Percentiles rank a stretch among this genome's conserved stretches.
phyloP scores from a whole-genome alignment of 2,888 invertebrate genomes.

The Caenorhabditis angaria region DNA sequence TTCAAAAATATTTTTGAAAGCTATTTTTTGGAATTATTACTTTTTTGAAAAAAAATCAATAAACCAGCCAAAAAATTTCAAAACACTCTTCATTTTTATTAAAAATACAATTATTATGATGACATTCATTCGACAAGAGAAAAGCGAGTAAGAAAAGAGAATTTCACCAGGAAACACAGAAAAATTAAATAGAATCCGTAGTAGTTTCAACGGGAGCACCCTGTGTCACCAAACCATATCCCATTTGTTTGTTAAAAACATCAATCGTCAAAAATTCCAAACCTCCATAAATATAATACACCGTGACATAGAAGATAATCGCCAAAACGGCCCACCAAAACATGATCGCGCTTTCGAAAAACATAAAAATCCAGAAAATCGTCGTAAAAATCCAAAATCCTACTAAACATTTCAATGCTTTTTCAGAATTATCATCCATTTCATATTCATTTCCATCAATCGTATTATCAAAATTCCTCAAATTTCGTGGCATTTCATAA shows the following conservation, averaged over 20 bases:
- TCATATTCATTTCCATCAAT: slow-evolving; percentile 37
- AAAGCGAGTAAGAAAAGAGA: no score
- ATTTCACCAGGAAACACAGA: no score
- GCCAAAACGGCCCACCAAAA: slow-evolving; percentile 46
- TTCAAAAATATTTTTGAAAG: no score
- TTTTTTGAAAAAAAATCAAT: no score
- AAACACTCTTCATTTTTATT: no score
- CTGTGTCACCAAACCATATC: slow-evolving; percentile 21
- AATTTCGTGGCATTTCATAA: slow-evolving; percentile 40
- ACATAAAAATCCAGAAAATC: slow-evolving; percentile 60
- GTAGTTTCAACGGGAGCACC: neutral
- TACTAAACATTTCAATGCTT: slow-evolving; percentile 51
- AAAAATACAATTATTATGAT: no score
- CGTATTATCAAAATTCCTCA: slow-evolving; percentile 37
- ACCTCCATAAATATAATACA: slow-evolving; percentile 60
- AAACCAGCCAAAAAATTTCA: no score
- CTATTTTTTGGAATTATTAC: no score
- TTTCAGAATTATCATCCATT: slow-evolving; percentile 34
- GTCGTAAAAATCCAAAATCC: slow-evolving; percentile 62
- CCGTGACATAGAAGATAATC: slow-evolving; percentile 33
- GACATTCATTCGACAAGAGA: no score
- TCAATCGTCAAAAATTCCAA: slow-evolving; percentile 61
- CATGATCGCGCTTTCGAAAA: slow-evolving; percentile 50
- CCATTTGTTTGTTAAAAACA: slow-evolving; percentile 35
- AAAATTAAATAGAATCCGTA: neutral